Percentiles rank a stretch among this genome's conserved stretches.
Conservation (phyloP, 2,113 vertebrate species). For the Tachycineta bicolor region DNA sequence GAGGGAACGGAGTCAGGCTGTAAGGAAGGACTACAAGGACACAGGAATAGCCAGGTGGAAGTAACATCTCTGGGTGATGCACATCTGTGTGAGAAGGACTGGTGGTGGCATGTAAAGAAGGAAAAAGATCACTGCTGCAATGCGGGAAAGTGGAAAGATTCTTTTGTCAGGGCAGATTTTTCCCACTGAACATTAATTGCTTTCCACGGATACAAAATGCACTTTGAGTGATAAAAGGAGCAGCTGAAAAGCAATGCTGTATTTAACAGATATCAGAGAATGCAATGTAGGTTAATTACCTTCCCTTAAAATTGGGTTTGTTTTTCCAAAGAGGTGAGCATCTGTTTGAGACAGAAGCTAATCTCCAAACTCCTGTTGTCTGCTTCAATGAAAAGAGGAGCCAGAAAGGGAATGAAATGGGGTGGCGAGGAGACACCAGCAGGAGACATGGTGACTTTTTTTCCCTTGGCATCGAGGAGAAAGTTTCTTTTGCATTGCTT, state of each 20-base stretch:
- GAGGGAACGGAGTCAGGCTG: neutral
- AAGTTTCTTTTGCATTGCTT: neutral
- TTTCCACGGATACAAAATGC: neutral
- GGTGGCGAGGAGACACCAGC: neutral
- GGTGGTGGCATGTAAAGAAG: neutral
- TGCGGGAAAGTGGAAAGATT: neutral
- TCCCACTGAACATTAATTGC: neutral
- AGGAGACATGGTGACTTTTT: neutral
- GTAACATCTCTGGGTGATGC: neutral
- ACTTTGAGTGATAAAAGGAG: neutral
- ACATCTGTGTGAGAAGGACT: neutral
- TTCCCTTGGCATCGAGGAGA: neutral
- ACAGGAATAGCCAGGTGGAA: neutral
- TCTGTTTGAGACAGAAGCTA: neutral
- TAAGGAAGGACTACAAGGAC: neutral
- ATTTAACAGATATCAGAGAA: neutral
- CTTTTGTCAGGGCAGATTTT: neutral
- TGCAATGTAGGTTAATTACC: neutral
- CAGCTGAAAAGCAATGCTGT: neutral
- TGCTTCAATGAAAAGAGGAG: neutral
- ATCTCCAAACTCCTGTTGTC: neutral
- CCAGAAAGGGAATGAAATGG: neutral
- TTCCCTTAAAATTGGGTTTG: neutral
- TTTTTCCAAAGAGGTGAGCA: neutral
- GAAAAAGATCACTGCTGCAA: accelerated